phyloP scores from a whole-genome alignment of 2,888 invertebrate genomes.

The Xestia c-nigrum region DNA sequence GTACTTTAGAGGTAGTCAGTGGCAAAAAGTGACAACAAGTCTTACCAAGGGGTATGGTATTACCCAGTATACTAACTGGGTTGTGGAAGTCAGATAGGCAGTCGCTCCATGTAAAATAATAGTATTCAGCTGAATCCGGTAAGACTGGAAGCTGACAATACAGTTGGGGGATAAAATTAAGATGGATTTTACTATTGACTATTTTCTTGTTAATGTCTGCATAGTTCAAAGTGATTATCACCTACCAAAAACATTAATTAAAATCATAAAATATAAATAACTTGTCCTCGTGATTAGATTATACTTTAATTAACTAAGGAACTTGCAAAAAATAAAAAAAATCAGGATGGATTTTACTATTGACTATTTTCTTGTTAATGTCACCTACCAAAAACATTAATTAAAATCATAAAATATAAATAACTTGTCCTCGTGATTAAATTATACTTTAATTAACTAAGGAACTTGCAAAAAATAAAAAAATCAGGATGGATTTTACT shows the following conservation, averaged over 20 bases:
- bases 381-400: not conserved
- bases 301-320: slow-evolving; percentile 5
- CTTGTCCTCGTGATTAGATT: not conserved
- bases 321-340: not conserved
- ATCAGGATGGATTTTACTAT: too few relatives aligned
- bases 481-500: too few relatives aligned
- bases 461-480: slow-evolving; percentile 2
- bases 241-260: not conserved
- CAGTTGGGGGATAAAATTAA: not conserved
- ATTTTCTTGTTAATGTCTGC: not conserved
- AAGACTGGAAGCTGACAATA: too few relatives aligned
- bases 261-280: not conserved
- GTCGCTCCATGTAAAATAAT: too few relatives aligned
- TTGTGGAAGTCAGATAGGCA: too few relatives aligned
- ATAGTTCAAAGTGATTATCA: not conserved
- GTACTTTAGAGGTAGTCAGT: too few relatives aligned
- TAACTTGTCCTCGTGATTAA: not conserved
- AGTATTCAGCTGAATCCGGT: too few relatives aligned
- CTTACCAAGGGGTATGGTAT: too few relatives aligned
- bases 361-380: not conserved
- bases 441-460: slow-evolving; percentile 1
- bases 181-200: too few relatives aligned
- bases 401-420: slow-evolving; percentile 2
- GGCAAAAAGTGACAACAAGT: too few relatives aligned
- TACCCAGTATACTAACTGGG: too few relatives aligned